Conservation (phyloP, 2,797 vertebrate genomes). For the Odontamblyopus lacepedii region DNA sequence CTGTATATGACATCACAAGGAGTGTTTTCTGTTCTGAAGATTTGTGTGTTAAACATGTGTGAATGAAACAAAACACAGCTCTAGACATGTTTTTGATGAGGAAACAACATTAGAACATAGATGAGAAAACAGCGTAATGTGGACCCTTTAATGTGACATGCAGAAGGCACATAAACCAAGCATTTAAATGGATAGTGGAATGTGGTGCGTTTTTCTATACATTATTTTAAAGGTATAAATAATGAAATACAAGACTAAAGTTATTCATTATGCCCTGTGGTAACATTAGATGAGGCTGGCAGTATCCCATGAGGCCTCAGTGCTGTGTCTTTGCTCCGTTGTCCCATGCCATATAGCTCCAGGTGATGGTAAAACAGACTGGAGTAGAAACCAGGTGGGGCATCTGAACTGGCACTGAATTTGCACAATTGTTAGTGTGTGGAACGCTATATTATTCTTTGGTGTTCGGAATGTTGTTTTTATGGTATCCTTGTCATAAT, state of each 20-base stretch:
- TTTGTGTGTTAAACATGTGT: too few relatives aligned
- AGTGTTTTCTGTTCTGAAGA: too few relatives aligned
- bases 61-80: too few relatives aligned
- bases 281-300: slow-evolving; percentile 9
- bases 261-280: not conserved
- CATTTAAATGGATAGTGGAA: not conserved
- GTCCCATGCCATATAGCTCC: slow-evolving; percentile 31
- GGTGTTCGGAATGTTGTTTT: not conserved
- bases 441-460: not conserved
- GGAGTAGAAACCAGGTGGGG: slow-evolving; percentile 15
- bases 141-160: not conserved
- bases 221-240: not conserved
- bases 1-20: too few relatives aligned
- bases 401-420: too few relatives aligned
- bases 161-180: not conserved
- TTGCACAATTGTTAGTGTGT: too few relatives aligned
- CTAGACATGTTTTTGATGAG: too few relatives aligned
- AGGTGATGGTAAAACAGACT: slow-evolving; percentile 38
- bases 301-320: slow-evolving; percentile 48
- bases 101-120: too few relatives aligned
- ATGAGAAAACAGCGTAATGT: too few relatives aligned
- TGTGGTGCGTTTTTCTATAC: not conserved
- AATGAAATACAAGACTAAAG: not conserved
- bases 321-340: slow-evolving; percentile 10
- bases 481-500: not conserved